A percentile compares a stretch with the other conserved stretches of the same genome.
These are phyloP conservation scores for Xerus rutilus DNA, from an alignment of 2,797 vertebrate species.

Conservation along the genomic window DNA sequence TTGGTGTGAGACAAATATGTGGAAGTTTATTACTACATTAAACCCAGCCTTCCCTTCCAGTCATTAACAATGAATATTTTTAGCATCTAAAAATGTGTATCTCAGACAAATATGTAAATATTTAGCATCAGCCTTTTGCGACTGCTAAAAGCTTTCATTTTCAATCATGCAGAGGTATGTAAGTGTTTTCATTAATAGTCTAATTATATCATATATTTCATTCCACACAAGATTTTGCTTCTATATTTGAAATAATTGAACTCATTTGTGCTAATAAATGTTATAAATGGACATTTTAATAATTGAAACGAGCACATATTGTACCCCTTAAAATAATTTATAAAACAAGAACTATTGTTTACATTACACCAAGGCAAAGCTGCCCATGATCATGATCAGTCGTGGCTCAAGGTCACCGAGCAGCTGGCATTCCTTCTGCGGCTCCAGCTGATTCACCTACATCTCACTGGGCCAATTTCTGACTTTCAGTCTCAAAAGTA, in stretches of 20 bases:
- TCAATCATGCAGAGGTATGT: constrained; percentile 45
- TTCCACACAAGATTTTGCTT: constrained; percentile 75
- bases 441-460: neutral
- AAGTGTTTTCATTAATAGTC: constrained; percentile 73
- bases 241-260: constrained; percentile 80
- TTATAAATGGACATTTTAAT: constrained; percentile 76
- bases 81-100: constrained; percentile 61
- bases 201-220: constrained; percentile 69
- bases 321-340: constrained; percentile 44
- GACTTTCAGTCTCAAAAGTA: neutral
- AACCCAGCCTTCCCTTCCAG: constrained; percentile 39
- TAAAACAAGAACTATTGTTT: neutral
- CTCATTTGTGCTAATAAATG: constrained; percentile 74
- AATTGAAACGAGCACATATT: constrained; percentile 63
- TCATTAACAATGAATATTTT: constrained; percentile 62
- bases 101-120: constrained; percentile 72
- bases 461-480: neutral
- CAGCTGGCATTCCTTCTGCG: neutral
- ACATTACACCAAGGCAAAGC: neutral
- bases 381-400: neutral
- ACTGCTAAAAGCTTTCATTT: constrained; percentile 64
- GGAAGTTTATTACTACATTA: constrained; percentile 37
- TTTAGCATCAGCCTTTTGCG: constrained; percentile 66
- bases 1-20: neutral
- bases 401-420: constrained; percentile 32